Evolutionary conservation across 2,113 vertebrate species (phyloP).

Genomic region (Donacobius atricapilla): DNA sequence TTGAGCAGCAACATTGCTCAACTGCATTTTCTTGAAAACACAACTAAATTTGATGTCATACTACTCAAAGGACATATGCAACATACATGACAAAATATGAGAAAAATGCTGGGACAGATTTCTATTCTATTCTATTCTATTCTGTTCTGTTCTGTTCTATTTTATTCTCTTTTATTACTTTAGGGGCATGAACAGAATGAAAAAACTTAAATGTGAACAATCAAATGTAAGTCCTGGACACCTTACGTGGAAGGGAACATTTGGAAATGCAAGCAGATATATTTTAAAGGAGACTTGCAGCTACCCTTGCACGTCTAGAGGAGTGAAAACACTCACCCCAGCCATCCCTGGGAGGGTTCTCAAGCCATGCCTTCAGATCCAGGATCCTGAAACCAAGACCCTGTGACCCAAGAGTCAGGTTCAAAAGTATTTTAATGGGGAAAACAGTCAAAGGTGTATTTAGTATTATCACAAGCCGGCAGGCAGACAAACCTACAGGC

Average conservation of each 20-base stretch:
- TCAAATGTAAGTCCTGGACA: not conserved
- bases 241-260: accelerated
- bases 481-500: not conserved
- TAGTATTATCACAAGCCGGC: not conserved
- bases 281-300: not conserved
- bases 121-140: not conserved
- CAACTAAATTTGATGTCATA: not conserved
- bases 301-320: not conserved
- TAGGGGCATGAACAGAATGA: not conserved
- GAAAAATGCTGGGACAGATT: not conserved
- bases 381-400: not conserved
- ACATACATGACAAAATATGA: not conserved
- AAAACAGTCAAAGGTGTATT: not conserved
- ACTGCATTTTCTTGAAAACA: not conserved
- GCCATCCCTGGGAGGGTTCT: not conserved
- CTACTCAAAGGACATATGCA: not conserved
- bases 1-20: not conserved
- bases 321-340: not conserved
- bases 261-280: not conserved
- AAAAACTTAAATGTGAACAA: not conserved
- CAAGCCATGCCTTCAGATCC: not conserved
- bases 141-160: not conserved
- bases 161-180: not conserved
- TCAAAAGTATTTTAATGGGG: not conserved
- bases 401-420: not conserved